Evolutionary conservation across 2,113 vertebrate genomes (phyloP), one percentile per base, ranked within the genome.

Genomic region (Oenanthe oenanthe): DNA sequence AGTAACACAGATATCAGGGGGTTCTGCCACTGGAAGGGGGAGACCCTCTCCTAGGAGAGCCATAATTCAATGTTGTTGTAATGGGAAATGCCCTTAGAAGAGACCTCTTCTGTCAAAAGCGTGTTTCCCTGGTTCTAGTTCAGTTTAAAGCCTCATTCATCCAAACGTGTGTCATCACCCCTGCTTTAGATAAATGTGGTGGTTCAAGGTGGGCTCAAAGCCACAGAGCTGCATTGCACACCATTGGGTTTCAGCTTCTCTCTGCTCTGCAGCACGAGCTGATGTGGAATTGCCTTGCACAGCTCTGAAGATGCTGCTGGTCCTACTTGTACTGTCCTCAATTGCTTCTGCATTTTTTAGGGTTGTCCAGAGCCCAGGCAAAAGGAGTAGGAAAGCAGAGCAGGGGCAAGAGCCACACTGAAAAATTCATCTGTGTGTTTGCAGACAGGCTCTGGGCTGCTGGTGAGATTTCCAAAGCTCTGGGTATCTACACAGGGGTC

Each of bases 121-220:
- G 2, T 16, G 4, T 53, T 95, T 92, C 47, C 63, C 74, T 75
- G 45, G 15, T 75, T 53, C 88, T 75, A 65, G 61, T 58, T 73
- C 36, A 26, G 15, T 60, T 90, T 80, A 57, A 89, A 93, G 57
- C 56, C 75, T 80, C 26, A 0, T 70, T 77, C 43, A 43, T 96
- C 93, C 92, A 93, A 88, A 51, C 25, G 72, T 34, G 24, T 86
- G 85, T 96, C 90, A 93, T 77, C 93, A 77, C 90, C 82, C 68
- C 82, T 80, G 43, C 31, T 80, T 80, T 67, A 93, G 78, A 84
- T 83, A 90, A 92, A 82, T 74, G 63, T 67, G 32, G 53, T 75
- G 26, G 60, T 77, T 93, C 43, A 71, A 71, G 84, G 60, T 80
- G 68, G 82, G 82, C 88, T 78, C 13, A 79, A 72, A 95, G 94